Conservation (phyloP, 2,797 vertebrate genomes). For the Holocentrus rufus region DNA sequence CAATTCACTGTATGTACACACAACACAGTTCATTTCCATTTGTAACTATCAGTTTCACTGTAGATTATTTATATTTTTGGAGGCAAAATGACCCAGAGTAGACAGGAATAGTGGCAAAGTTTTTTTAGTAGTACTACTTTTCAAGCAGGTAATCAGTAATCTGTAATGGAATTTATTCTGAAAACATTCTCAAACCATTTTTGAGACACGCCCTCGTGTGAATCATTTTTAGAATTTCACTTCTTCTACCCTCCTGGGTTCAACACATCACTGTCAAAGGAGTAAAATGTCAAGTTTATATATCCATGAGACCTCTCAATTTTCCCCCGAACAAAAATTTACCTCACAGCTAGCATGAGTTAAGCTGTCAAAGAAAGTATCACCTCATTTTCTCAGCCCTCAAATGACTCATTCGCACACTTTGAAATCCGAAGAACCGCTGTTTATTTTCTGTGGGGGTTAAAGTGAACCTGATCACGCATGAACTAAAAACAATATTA, state of each 20-base stretch:
- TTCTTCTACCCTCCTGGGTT: no score
- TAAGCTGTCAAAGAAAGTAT: conserved; percentile 27
- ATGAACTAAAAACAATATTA: conserved; percentile 73
- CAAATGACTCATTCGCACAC: conserved; percentile 36
- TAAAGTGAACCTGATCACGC: conserved; percentile 60
- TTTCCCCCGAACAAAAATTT: conserved; percentile 27
- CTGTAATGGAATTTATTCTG: no score
- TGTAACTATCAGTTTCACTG: no score
- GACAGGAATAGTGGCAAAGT: no score
- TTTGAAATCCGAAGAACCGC: conserved; percentile 44
- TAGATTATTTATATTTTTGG: no score
- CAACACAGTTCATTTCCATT: no score
- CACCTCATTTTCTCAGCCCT: conserved; percentile 42
- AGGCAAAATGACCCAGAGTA: no score
- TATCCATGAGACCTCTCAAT: not conserved
- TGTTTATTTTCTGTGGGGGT: conserved; percentile 58
- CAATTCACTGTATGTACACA: no score
- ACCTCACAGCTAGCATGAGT: conserved; percentile 13
- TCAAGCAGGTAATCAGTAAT: no score
- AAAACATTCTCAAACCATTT: no score
- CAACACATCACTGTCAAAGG: no score
- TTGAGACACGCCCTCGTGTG: not conserved
- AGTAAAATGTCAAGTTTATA: not conserved
- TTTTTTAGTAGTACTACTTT: no score
- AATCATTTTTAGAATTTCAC: not conserved